Percentiles rank a stretch among this genome's conserved stretches.
phyloP scores from a whole-genome alignment of 2,113 vertebrate species.

The Equus quagga region DNA sequence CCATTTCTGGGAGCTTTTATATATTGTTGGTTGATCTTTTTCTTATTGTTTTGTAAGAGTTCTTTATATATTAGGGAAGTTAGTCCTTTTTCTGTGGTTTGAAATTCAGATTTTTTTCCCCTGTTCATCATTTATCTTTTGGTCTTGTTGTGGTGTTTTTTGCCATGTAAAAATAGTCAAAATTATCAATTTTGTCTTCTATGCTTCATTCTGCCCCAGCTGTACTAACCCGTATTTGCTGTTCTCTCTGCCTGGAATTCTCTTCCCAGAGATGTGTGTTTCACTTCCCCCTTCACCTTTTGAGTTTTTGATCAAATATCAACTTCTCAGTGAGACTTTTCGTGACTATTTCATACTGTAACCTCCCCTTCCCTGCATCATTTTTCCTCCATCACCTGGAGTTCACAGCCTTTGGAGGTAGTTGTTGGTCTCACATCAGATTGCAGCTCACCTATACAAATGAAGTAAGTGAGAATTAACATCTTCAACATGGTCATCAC shows the following conservation, averaged over 20 bases:
- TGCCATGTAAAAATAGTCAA: not conserved
- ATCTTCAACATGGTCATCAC: not conserved
- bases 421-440: not conserved
- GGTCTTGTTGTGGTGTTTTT: not conserved
- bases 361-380: not conserved
- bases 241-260: constrained; percentile 27
- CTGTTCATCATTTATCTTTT: constrained; percentile 8
- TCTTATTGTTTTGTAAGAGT: not conserved
- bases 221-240: not conserved
- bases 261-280: not conserved
- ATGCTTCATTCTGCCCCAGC: not conserved
- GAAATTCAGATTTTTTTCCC: not conserved
- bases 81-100: not conserved
- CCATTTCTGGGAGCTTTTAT: not conserved
- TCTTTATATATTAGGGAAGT: not conserved
- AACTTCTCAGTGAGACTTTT: constrained; percentile 3
- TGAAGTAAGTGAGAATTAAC: constrained; percentile 31
- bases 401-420: not conserved
- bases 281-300: not conserved
- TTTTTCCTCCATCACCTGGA: not conserved
- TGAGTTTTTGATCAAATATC: not conserved
- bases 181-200: not conserved
- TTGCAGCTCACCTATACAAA: not conserved
- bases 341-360: constrained; percentile 26
- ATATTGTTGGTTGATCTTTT: constrained; percentile 21